Conservation (phyloP, 2,797 vertebrate species). For the Hozukius guyotensis region DNA sequence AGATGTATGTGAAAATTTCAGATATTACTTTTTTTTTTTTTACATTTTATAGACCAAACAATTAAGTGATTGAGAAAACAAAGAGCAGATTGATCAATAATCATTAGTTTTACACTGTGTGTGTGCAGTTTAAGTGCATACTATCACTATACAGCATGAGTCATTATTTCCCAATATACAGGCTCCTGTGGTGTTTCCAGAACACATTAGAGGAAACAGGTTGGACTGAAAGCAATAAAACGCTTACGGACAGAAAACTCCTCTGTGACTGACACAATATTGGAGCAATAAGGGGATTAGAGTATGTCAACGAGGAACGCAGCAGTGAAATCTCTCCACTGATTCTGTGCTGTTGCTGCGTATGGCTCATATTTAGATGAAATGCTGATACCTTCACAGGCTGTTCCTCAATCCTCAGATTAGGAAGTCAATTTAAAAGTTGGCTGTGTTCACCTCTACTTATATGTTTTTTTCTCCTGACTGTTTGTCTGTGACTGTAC, state of each 20-base stretch:
- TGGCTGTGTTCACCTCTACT: neutral
- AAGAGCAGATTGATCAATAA: too few relatives aligned
- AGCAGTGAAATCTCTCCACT: neutral
- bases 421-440: neutral
- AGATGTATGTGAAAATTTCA: neutral
- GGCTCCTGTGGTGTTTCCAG: neutral
- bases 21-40: neutral
- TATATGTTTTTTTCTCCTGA: neutral
- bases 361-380: conserved; percentile 1
- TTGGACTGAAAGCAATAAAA: neutral
- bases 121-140: neutral
- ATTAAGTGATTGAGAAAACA: neutral
- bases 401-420: neutral
- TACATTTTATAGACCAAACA: neutral
- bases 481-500: neutral
- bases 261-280: conserved; percentile 1
- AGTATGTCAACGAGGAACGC: too few relatives aligned
- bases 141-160: neutral
- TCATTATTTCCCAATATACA: conserved; percentile 2
- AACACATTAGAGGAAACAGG: neutral
- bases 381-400: neutral
- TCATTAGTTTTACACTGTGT: neutral
- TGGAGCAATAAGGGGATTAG: neutral
- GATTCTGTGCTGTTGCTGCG: neutral
- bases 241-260: neutral